A percentile compares a stretch with the other conserved stretches of the same genome.
phyloP scores from a whole-genome alignment of 2,888 invertebrate genomes.

The Andrena fulva region DNA sequence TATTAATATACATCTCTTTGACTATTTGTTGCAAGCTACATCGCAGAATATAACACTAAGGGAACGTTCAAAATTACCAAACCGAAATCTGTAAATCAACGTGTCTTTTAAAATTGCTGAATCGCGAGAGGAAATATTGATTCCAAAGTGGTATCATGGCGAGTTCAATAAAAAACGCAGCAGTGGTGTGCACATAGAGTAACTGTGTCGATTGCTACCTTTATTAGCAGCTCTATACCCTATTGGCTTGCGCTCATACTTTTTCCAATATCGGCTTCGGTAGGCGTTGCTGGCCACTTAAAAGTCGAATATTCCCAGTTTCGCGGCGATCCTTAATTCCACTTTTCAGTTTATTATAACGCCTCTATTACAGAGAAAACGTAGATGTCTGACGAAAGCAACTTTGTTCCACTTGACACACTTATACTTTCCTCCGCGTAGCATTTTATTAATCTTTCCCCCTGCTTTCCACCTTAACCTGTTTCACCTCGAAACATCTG shows the following conservation, averaged over 20 bases:
- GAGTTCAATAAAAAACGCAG: no score
- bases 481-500: background rate
- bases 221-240: background rate
- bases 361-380: no score
- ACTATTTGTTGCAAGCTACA: no score
- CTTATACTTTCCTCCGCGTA: background rate
- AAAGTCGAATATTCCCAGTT: background rate
- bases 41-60: no score
- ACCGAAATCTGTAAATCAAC: background rate
- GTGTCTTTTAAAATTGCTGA: background rate
- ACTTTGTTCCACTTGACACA: background rate
- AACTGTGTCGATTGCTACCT: background rate
- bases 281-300: background rate
- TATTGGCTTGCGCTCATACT: background rate
- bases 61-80: background rate
- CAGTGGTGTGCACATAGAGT: background rate
- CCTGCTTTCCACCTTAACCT: background rate
- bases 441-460: background rate
- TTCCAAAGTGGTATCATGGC: background rate
- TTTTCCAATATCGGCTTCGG: background rate
- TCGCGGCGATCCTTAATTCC: background rate
- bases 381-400: no score
- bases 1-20: no score
- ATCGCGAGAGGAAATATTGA: background rate
- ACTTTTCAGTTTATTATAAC: no score